phyloP scores from a whole-genome alignment of 2,888 invertebrate genomes.

The Ischnura elegans region DNA sequence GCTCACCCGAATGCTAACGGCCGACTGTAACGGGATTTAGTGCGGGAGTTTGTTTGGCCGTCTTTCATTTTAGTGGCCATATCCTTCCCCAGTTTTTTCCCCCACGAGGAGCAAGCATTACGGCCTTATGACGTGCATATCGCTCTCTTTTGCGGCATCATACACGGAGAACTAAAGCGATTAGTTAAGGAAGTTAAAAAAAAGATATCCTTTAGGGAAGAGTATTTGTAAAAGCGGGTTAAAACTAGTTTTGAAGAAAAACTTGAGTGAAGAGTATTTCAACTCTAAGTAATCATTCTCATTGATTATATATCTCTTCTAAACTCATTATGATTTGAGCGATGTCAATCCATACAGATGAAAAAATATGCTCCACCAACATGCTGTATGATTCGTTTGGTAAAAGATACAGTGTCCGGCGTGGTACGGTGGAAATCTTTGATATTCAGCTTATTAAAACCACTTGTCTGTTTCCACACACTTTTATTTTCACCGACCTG shows the following conservation, averaged over 20 bases:
- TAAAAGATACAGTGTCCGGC: no score
- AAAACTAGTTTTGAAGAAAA: neutral
- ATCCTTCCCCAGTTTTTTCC: neutral
- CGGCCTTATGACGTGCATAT: neutral
- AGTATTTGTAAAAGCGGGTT: neutral
- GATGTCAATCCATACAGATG: no score
- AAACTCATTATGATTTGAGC: no score
- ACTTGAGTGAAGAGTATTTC: neutral
- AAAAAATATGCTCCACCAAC: no score
- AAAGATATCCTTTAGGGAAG: neutral
- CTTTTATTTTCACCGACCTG: no score
- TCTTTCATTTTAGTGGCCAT: constrained; percentile 15
- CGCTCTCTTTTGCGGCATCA: neutral
- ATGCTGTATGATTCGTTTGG: no score
- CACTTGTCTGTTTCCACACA: no score
- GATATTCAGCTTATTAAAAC: no score
- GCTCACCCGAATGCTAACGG: constrained; percentile 9
- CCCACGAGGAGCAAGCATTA: neutral
- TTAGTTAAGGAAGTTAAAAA: neutral
- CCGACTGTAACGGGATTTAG: neutral
- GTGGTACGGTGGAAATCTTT: no score
- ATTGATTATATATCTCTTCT: neutral
- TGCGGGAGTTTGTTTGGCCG: constrained; percentile 22
- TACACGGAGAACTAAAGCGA: neutral
- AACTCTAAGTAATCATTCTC: neutral